Conservation (phyloP, 2,797 vertebrate species). For the Menidia menidia region DNA sequence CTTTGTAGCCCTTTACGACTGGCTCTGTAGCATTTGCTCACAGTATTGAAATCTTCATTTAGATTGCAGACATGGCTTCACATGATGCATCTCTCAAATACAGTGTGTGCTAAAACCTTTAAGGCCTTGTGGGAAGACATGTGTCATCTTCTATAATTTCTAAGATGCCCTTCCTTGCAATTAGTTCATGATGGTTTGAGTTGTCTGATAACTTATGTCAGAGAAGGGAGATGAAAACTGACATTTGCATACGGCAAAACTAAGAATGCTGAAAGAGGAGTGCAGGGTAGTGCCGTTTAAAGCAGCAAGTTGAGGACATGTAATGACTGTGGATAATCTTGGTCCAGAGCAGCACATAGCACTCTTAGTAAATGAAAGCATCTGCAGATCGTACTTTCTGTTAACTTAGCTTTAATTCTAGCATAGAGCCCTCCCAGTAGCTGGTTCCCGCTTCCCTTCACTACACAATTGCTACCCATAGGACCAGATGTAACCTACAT, state of each 20-base stretch:
- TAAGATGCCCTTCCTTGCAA: conserved; percentile 53
- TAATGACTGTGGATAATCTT: conserved; percentile 37
- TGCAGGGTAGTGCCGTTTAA: conserved; percentile 34
- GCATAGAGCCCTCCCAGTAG: conserved; percentile 62
- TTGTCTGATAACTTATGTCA: conserved; percentile 61
- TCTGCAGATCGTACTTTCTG: conserved; percentile 45
- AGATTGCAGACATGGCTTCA: conserved; percentile 50
- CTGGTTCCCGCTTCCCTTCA: conserved; percentile 55
- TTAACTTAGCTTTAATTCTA: conserved; percentile 41
- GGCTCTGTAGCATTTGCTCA: conserved; percentile 44
- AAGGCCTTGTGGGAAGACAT: conserved; percentile 50
- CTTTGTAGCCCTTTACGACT: conserved; percentile 19
- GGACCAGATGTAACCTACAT: conserved; percentile 79
- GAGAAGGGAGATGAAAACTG: conserved; percentile 5
- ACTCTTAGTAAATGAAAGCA: conserved; percentile 63
- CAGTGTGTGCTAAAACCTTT: conserved; percentile 58
- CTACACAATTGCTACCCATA: conserved; percentile 59
- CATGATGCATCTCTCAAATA: conserved; percentile 29
- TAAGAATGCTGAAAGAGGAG: conserved; percentile 41
- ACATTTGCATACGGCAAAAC: conserved; percentile 48
- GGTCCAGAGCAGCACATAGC: conserved; percentile 24
- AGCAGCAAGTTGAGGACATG: conserved; percentile 27
- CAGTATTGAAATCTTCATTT: conserved; percentile 54
- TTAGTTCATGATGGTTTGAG: conserved; percentile 62
- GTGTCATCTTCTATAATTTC: conserved; percentile 60